These are phyloP conservation scores for Myzus persicae DNA, from an alignment of 1,140 invertebrate genomes.

Conservation along the genomic window DNA sequence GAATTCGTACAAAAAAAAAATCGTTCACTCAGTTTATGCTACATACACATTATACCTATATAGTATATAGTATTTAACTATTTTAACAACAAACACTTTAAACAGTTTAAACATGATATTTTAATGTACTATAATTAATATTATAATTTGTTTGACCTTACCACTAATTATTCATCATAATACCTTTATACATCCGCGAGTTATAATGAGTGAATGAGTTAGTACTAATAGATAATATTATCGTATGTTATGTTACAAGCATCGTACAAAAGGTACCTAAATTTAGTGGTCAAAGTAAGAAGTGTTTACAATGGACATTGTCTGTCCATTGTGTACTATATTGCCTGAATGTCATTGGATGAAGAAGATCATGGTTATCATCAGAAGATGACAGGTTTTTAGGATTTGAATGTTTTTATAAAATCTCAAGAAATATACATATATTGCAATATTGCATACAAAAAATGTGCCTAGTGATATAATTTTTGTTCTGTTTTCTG, in stretches of 20 bases:
- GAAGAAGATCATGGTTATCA: neutral
- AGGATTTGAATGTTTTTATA: neutral
- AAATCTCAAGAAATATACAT: neutral
- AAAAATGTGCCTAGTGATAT: neutral
- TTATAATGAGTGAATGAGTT: neutral
- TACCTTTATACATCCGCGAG: neutral
- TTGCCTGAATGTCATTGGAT: neutral
- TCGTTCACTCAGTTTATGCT: neutral
- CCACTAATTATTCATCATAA: neutral
- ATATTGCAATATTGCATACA: neutral
- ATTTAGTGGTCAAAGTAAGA: neutral
- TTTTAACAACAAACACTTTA: no score
- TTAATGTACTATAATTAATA: neutral
- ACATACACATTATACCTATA: no score
- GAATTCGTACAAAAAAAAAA: neutral
- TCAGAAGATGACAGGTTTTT: neutral
- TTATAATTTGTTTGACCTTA: neutral
- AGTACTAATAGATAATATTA: neutral
- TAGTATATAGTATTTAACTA: no score
- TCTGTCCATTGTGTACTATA: neutral
- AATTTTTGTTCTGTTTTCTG: neutral
- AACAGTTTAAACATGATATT: neutral
- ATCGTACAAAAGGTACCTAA: neutral
- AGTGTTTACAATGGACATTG: neutral
- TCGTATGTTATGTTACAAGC: neutral